These are phyloP conservation scores for Hartigia nigra DNA, from an alignment of 2,888 invertebrate genomes.

Conservation along the genomic window DNA sequence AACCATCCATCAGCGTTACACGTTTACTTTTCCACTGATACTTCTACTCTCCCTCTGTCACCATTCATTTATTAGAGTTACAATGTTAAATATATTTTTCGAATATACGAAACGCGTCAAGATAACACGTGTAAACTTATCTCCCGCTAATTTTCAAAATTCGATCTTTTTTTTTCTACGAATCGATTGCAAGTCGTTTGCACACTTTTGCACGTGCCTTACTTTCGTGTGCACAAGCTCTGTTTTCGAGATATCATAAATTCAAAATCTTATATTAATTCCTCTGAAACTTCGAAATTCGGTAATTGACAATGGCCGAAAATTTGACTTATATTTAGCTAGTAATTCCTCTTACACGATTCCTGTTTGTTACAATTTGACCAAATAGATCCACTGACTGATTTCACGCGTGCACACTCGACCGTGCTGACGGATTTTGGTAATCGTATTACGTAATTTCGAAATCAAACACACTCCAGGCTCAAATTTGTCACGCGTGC, in stretches of 20 bases:
- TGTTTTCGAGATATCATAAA: no score
- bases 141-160: no score
- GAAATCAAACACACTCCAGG: background rate
- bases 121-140: no score
- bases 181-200: no score
- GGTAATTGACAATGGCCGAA: background rate
- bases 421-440: background rate
- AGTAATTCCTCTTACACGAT: background rate
- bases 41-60: slow-evolving; percentile 20
- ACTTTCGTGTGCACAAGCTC: no score
- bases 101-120: no score
- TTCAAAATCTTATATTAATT: no score
- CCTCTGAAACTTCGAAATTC: no score
- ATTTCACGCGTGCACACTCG: background rate
- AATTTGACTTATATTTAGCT: background rate
- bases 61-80: slow-evolving; percentile 31
- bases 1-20: slow-evolving; percentile 44
- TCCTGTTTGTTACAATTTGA: background rate
- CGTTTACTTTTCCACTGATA: slow-evolving; percentile 20
- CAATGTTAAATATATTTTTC: slow-evolving; percentile 34
- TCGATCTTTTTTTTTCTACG: no score
- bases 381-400: background rate
- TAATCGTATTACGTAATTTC: background rate
- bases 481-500: background rate
- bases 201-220: no score